Conservation (phyloP, 2,888 invertebrate species). For the Himalopsyche japonica region DNA sequence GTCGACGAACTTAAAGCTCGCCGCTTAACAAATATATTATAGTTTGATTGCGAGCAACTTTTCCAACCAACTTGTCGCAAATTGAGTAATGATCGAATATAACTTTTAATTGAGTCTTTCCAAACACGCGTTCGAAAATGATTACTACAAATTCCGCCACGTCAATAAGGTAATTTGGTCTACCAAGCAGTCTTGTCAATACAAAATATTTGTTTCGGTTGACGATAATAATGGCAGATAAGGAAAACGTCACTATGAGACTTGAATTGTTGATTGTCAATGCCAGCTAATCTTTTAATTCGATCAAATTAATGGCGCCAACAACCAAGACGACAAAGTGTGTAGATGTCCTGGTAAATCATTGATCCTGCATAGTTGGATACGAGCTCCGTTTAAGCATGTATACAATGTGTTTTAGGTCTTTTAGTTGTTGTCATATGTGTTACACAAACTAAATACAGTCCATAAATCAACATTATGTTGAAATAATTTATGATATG, state of each 20-base stretch:
- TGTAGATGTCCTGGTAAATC: not conserved
- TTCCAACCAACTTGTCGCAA: no score
- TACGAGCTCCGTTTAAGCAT: no score
- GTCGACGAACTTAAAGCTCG: no score
- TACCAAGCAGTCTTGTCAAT: not conserved
- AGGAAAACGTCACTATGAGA: not conserved
- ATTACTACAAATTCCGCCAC: not conserved
- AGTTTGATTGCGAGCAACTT: no score
- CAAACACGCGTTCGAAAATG: not conserved
- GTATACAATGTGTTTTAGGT: no score
- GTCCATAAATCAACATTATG: no score
- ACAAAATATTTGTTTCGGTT: not conserved
- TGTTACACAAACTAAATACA: no score
- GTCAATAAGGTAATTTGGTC: not conserved
- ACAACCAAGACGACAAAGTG: not conserved
- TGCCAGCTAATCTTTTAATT: slow-evolving; percentile 21
- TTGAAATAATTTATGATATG: no score
- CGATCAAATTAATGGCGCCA: slow-evolving; percentile 29
- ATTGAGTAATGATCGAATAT: not conserved
- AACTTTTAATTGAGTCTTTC: not conserved
- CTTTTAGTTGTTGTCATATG: no score
- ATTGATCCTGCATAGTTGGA: not conserved
- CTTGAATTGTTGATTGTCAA: slow-evolving; percentile 18
- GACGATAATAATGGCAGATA: not conserved
- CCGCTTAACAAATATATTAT: no score